Evolutionary conservation across 2,888 invertebrate genomes (phyloP), one percentile per base, ranked within the genome.

Genomic region (Chymomyza fuscimana): DNA sequence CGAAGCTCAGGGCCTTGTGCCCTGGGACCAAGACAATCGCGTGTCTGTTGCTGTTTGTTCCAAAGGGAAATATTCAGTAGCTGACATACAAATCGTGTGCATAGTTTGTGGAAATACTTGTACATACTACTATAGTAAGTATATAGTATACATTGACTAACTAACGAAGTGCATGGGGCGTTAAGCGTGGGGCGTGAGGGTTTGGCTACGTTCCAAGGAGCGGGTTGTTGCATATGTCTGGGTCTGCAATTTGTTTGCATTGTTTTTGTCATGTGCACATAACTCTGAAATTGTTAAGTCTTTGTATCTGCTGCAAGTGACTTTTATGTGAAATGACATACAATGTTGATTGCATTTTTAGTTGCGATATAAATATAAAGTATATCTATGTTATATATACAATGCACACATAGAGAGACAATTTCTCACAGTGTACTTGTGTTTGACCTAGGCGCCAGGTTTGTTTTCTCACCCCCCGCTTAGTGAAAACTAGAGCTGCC

Each of bases 221-320:
- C 7, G 67, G 58, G 68, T 62, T 74, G 58, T 69, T 51, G 67
- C 66, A 7, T 22, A 54, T 54, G 16, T 22, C 25, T 59, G 19
- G 9, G 60, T 46, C 32, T 61, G 25, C 63, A 67, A 40, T 65
- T 19, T 70, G 22, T 69, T 69, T 62, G 36, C 71, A 61, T 66
- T 81, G 63, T 72, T 76, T 67, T 72, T 74, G 63, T 73, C 76
- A 69, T 79, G 71, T 80, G 76, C 70, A 73, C 73, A 86, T 81
- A 82, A 72, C 80, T 76, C 79, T 86, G 70, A 81, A 73, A 86
- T 88, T 88, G 79, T 81, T 76, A 74, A 86, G 70, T 74, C 78
- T 70, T 66, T 69, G 69, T 74, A 73, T 73, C 67, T 69, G 73
- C 70, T 77, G 68, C 66, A 70, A 59, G 29, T 65, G 16, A 25